A percentile compares a stretch with the other conserved stretches of the same genome.
Evolutionary conservation across 2,113 vertebrate genomes (phyloP).

Genomic region (Microcebus ravelobensis): DNA sequence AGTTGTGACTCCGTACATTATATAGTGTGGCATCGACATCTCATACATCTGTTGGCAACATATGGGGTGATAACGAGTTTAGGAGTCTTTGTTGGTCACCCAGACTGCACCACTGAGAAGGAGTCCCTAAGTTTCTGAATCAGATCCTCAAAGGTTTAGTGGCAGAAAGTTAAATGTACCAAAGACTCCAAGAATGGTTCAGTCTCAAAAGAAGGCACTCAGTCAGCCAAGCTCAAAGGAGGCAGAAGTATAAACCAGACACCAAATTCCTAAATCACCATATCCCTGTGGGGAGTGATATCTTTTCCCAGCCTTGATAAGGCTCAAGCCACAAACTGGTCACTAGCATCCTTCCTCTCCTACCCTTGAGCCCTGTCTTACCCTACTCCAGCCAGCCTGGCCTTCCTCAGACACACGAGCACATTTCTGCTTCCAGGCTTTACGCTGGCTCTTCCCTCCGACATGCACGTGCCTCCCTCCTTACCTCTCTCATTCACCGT

Average conservation of each 20-base stretch:
- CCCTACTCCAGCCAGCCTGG: neutral
- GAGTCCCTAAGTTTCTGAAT: neutral
- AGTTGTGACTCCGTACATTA: neutral
- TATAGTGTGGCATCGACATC: neutral
- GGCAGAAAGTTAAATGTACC: neutral
- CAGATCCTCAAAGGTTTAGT: neutral
- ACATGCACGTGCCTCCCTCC: neutral
- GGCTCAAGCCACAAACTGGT: neutral
- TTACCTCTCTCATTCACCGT: neutral
- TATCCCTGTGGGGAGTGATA: neutral
- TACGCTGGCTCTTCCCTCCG: neutral
- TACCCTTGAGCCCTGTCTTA: neutral
- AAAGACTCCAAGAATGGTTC: neutral
- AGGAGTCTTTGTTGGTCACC: neutral
- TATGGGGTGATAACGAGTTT: neutral
- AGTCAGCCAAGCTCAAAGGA: neutral
- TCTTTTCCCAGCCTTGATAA: neutral
- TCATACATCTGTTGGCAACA: neutral
- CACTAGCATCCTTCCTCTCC: neutral
- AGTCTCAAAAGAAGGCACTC: neutral
- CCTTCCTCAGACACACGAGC: neutral
- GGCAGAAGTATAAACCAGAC: neutral
- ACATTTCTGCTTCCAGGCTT: neutral
- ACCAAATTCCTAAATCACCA: neutral
- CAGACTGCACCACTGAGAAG: neutral